Conservation (phyloP, 2,797 vertebrate genomes). For the Euphonia xanthogaster region DNA sequence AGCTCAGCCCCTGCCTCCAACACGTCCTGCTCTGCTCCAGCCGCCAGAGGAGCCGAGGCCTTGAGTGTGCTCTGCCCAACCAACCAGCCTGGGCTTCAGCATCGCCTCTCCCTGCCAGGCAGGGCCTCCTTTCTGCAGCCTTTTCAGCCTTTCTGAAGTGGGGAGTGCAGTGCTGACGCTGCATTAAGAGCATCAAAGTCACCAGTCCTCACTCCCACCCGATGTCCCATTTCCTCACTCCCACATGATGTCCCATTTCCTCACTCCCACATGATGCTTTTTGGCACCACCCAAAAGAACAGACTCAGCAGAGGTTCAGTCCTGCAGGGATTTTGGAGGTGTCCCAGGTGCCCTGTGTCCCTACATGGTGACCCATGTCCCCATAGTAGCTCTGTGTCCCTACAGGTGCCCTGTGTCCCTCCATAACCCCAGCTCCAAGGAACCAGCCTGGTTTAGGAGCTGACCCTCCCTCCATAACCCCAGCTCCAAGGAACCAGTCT, state of each 20-base stretch:
- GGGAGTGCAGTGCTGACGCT: rapidly evolving
- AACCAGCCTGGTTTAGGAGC: background rate
- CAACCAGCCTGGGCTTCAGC: background rate
- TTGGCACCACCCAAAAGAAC: background rate
- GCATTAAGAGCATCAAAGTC: background rate
- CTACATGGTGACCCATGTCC: rapidly evolving
- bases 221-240: background rate
- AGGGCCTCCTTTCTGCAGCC: background rate
- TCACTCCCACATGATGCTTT: background rate
- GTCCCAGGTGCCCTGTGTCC: background rate
- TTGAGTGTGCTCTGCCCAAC: background rate
- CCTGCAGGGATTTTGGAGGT: background rate
- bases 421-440: background rate
- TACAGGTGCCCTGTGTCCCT: background rate
- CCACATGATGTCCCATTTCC: background rate
- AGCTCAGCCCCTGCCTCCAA: background rate
- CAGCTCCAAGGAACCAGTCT: background rate
- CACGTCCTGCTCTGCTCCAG: background rate
- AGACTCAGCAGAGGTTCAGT: background rate
- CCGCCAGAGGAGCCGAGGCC: background rate
- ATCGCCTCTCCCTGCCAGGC: background rate
- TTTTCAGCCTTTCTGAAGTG: rapidly evolving
- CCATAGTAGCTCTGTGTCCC: too few relatives aligned
- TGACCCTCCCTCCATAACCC: background rate
- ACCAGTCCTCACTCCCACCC: background rate